These are phyloP conservation scores for Cydia strobilella DNA, from an alignment of 1,140 invertebrate species.

Conservation along the genomic window DNA sequence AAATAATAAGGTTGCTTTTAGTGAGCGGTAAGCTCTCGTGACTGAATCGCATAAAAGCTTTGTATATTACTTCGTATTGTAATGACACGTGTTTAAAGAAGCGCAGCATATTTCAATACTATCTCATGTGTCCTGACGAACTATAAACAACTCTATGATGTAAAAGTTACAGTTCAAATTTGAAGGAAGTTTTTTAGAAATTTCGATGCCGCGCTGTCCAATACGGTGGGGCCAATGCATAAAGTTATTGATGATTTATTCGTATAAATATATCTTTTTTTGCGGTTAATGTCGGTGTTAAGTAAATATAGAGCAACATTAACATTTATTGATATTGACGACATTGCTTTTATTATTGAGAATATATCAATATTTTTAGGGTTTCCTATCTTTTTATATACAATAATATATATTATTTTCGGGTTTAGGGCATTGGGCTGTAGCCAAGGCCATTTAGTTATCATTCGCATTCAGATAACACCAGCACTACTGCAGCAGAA, in stretches of 20 bases:
- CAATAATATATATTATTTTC: background rate
- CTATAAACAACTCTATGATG: background rate
- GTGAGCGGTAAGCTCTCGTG: constrained; percentile 20
- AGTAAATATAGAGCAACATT: constrained; percentile 17
- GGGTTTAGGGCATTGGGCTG: too few species aligned
- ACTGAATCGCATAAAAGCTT: constrained; percentile 34
- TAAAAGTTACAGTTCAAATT: background rate
- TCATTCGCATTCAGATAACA: too few species aligned
- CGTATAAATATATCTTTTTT: constrained; percentile 16
- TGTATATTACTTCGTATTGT: constrained; percentile 38
- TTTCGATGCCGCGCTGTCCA: background rate
- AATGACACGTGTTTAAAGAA: constrained; percentile 41
- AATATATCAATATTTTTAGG: background rate
- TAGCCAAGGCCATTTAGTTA: too few species aligned
- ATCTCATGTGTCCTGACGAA: background rate
- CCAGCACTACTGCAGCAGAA: too few species aligned
- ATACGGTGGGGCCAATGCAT: constrained; percentile 14
- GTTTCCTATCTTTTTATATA: background rate
- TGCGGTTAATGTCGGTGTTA: constrained; percentile 1
- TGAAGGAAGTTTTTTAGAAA: background rate
- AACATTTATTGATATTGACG: constrained; percentile 12
- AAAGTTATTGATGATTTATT: constrained; percentile 29
- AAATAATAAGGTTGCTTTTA: constrained; percentile 15
- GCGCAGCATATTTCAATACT: constrained; percentile 32
- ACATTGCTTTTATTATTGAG: background rate